Evolutionary conservation across 1,140 invertebrate species (phyloP).

Genomic region (Steinernema khuongi): DNA sequence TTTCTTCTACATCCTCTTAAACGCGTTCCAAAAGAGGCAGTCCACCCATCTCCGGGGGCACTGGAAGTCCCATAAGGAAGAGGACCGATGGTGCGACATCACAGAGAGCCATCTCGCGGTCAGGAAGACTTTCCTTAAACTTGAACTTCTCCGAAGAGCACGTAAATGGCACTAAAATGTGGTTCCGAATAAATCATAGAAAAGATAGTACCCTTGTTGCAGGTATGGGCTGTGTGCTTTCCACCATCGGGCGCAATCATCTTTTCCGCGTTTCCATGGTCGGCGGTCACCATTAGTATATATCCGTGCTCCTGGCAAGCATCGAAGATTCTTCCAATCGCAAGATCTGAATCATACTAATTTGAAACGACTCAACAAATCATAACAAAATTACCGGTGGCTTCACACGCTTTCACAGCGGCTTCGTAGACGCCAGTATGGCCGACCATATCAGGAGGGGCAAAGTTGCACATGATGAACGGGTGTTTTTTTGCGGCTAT

Average conservation of each 20-base stretch:
- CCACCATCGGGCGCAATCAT: constrained; percentile 61
- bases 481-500: constrained; percentile 59
- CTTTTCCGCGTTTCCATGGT: constrained; percentile 63
- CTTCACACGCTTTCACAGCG: constrained; percentile 61
- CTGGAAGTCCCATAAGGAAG: constrained; percentile 59
- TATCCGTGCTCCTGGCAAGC: constrained; percentile 61
- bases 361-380: background rate
- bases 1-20: constrained; percentile 2
- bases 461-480: constrained; percentile 64
- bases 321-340: constrained; percentile 58
- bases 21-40: constrained; percentile 54
- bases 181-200: background rate
- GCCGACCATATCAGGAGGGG: constrained; percentile 63
- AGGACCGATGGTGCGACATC: constrained; percentile 63
- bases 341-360: constrained; percentile 46
- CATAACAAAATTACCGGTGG: constrained; percentile 55
- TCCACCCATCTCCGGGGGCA: constrained; percentile 61
- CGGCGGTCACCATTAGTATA: constrained; percentile 61
- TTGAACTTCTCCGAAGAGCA: constrained; percentile 48
- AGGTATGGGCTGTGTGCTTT: constrained; percentile 62
- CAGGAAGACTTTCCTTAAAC: constrained; percentile 43
- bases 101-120: constrained; percentile 59
- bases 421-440: constrained; percentile 63
- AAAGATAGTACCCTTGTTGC: constrained; percentile 58
- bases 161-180: constrained; percentile 54